These are phyloP conservation scores for Caenorhabditis sulstoni DNA, from an alignment of 2,888 invertebrate species.

Conservation along the genomic window DNA sequence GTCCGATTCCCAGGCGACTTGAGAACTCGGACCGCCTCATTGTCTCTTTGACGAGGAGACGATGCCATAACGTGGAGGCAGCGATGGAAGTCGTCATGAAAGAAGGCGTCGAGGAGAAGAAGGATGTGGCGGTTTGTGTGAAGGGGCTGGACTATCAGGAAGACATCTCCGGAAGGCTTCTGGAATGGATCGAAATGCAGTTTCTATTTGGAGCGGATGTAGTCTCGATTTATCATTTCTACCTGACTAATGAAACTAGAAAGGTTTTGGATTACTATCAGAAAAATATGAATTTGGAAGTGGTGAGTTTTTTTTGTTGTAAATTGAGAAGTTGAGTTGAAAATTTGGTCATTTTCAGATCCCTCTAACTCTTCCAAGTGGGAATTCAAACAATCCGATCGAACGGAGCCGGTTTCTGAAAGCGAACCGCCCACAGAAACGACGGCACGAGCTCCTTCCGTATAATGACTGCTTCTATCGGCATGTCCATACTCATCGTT, in stretches of 20 bases:
- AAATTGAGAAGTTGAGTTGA: neutral
- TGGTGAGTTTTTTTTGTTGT: constrained; percentile 39
- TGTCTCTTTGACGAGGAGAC: constrained; percentile 52
- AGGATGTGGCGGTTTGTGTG: constrained; percentile 65
- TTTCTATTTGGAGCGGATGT: constrained; percentile 88
- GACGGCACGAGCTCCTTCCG: constrained; percentile 94
- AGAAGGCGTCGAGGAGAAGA: constrained; percentile 30
- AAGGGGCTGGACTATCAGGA: constrained; percentile 88
- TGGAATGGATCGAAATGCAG: constrained; percentile 95
- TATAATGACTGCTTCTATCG: constrained; percentile 94
- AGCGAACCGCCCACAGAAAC: constrained; percentile 92
- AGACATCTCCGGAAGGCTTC: constrained; percentile 90
- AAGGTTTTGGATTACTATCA: constrained; percentile 86
- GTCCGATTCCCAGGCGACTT: constrained; percentile 71
- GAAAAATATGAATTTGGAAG: constrained; percentile 82
- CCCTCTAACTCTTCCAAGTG: constrained; percentile 88
- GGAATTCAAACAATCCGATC: constrained; percentile 89
- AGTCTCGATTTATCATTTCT: constrained; percentile 87
- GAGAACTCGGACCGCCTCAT: neutral
- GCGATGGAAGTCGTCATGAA: constrained; percentile 54
- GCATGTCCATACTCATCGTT: constrained; percentile 91
- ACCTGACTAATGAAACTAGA: constrained; percentile 91
- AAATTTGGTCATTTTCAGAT: constrained; percentile 69
- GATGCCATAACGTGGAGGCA: constrained; percentile 40
- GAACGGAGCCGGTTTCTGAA: constrained; percentile 85